Conservation (phyloP, 2,797 vertebrate species). For the Champsocephalus esox region DNA sequence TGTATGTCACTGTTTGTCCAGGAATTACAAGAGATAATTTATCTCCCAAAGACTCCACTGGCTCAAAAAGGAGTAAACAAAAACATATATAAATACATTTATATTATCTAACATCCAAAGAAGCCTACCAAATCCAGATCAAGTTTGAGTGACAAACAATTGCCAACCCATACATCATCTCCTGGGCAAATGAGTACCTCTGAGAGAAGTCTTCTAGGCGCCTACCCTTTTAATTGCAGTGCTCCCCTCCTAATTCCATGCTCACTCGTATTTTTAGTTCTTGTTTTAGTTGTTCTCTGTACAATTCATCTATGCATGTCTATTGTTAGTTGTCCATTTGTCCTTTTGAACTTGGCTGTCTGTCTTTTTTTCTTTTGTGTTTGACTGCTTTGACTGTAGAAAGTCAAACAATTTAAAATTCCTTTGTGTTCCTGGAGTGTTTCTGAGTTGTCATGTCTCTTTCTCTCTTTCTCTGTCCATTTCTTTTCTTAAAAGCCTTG, state of each 20-base stretch:
- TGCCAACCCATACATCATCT: constrained; percentile 27
- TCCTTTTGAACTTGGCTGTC: constrained; percentile 44
- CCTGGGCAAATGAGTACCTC: constrained; percentile 25
- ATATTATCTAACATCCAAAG: not conserved
- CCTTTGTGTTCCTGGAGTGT: constrained; percentile 37
- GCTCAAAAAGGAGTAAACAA: too few relatives aligned
- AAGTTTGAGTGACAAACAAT: constrained; percentile 19
- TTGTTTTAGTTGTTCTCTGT: constrained; percentile 27
- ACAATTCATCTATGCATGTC: constrained; percentile 36
- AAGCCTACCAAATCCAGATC: constrained; percentile 14
- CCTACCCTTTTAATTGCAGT: constrained; percentile 25
- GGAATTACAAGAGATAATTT: too few relatives aligned
- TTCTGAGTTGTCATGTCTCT: constrained; percentile 24
- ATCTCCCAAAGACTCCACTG: too few relatives aligned
- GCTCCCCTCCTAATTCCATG: constrained; percentile 31
- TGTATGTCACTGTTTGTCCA: too few relatives aligned
- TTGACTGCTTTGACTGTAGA: constrained; percentile 12
- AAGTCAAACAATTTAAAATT: constrained; percentile 20
- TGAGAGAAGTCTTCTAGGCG: constrained; percentile 19
- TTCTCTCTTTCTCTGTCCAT: constrained; percentile 9
- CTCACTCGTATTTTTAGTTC: constrained; percentile 31
- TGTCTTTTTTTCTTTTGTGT: constrained; percentile 19
- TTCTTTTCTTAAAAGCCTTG: constrained; percentile 4
- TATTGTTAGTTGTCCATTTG: constrained; percentile 43
- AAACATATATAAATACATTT: too few relatives aligned